These are phyloP conservation scores for Onychomys torridus DNA, from an alignment of 2,797 vertebrate genomes.

Conservation along the genomic window DNA sequence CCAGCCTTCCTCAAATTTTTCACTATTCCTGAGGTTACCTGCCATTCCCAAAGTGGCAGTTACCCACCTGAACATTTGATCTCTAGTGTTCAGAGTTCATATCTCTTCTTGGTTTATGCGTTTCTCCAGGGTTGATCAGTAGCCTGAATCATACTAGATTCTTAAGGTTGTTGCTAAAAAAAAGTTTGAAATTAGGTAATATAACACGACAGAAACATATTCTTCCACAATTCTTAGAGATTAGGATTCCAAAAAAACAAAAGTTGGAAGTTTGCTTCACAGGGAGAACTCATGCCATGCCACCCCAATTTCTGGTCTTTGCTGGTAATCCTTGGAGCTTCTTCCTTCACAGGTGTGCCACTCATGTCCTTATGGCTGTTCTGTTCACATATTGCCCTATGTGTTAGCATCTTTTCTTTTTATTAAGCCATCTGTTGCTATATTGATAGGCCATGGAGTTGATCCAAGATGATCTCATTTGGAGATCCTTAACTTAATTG, in stretches of 20 bases:
- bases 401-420: neutral
- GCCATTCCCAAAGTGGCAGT: neutral
- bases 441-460: neutral
- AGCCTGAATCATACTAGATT: neutral
- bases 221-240: neutral
- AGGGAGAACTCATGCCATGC: neutral
- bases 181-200: neutral
- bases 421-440: neutral
- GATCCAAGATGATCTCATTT: neutral
- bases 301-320: neutral
- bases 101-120: neutral
- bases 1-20: neutral
- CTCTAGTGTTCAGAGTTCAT: neutral
- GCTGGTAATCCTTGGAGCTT: too few relatives aligned
- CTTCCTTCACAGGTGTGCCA: neutral
- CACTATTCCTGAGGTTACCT: neutral
- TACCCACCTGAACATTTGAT: neutral
- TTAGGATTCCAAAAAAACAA: neutral
- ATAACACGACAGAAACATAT: neutral
- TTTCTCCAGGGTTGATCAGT: neutral
- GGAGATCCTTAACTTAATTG: constrained; percentile 1
- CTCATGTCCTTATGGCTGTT: neutral
- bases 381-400: neutral
- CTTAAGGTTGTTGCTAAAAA: neutral
- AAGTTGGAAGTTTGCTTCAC: neutral